Base-by-base conservation (phyloP, 1,140 invertebrate species). In the Trigoniulus corallinus region DNA sequence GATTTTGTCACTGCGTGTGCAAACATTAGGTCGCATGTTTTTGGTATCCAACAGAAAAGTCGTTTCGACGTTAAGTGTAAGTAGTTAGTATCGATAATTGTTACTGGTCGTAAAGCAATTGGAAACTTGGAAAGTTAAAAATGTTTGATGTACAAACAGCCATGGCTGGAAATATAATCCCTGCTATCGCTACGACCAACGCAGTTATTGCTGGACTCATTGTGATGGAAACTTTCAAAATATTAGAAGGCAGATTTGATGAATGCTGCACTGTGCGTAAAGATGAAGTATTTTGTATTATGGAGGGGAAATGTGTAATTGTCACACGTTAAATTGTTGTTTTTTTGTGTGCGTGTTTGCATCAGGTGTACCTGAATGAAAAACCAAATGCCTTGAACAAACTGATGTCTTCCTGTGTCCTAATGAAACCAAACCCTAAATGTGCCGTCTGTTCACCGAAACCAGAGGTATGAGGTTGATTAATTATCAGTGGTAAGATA, bases 121-220 rank as follows among this genome's bases (percentile, higher is more conserved):
- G 21, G 12, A 10, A 13, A 13, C 12, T 39, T 13, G 12, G 18
- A 13, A 13, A 18, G 18, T 39, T 13, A 13, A 12, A 39, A 39
- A 39, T 39, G 37, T 18, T 39, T 12, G 37, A 7, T 13, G 1
- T 44, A 21, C 24, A n/a, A 68, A 55, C 64, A 91, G 87, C 94
- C 24, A 97, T 98, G 86, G 95, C 95, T 12, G 94, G 95, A 1
- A 79, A 79, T 60, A 98, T 98, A 53, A 95, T 98, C 60, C 94
- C 95, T 41, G 95, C 95, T 0, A 98, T 99, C 62, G 94, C 95
- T 1, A 95, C 94, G 2, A 96, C 94, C 2, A 99, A 99, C 65
- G 94, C 95, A 0, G 88, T 98, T 53, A 83, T 98, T 42, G 92
- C 92, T 22, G 95, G 92, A 0, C 69, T 98, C 2, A 85, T 94